phyloP scores from a whole-genome alignment of 2,797 vertebrate species.

The Silurus lanzhouensis region DNA sequence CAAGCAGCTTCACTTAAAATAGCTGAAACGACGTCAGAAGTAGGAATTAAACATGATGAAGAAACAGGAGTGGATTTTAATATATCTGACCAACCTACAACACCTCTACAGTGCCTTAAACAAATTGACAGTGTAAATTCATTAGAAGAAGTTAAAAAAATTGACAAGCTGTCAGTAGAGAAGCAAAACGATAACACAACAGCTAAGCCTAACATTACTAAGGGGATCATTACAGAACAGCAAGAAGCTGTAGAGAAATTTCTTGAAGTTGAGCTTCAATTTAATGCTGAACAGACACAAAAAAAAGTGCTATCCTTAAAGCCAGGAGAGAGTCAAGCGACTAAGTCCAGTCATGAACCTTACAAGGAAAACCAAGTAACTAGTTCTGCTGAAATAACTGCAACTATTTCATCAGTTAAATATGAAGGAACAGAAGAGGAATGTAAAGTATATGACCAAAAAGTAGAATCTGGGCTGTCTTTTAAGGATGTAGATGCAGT shows the following conservation, averaged over 20 bases:
- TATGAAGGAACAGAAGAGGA: conserved; percentile 19
- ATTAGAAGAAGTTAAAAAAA: conserved; percentile 8
- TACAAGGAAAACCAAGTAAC: conserved; percentile 31
- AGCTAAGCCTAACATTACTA: conserved; percentile 32
- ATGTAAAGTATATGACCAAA: conserved; percentile 25
- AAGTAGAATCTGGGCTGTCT: conserved; percentile 3
- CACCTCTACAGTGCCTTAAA: conserved; percentile 10
- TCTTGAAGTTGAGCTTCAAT: neutral
- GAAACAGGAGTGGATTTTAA: neutral
- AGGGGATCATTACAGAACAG: conserved; percentile 19
- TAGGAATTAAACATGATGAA: neutral
- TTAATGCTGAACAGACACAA: conserved; percentile 9
- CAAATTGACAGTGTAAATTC: neutral
- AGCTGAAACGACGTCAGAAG: neutral
- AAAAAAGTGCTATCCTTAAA: conserved; percentile 6
- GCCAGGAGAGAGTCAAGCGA: conserved; percentile 13
- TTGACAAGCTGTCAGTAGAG: conserved; percentile 23
- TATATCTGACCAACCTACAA: neutral
- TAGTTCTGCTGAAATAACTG: conserved; percentile 15
- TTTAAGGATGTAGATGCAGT: neutral
- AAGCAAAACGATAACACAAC: conserved; percentile 41
- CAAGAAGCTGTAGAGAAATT: conserved; percentile 8
- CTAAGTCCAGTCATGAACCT: conserved; percentile 10
- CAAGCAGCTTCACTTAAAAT: neutral
- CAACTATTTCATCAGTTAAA: conserved; percentile 24